Evolutionary conservation across 1,140 invertebrate genomes (phyloP), one percentile per base, ranked within the genome.

Genomic region (Bradynema listronoti): DNA sequence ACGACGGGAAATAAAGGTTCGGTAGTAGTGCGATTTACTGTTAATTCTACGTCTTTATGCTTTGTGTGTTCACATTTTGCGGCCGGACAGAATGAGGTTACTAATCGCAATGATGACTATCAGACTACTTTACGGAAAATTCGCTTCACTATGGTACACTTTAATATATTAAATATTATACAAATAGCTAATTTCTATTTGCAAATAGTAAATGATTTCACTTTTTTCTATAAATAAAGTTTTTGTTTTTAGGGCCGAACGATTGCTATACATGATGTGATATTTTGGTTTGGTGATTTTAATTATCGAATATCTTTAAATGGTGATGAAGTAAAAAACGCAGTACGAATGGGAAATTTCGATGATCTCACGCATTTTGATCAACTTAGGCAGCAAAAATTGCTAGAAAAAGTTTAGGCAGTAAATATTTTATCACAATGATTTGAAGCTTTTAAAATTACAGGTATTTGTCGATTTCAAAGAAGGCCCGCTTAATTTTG

Each of bases 221-320:
- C 36, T 39, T 11, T 6, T 33, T 3, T 7, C 14, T 2, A 1
- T 16, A 7, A 59, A 27, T 11, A 55, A 33, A 51, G 3, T 53
- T 56, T 29, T 4, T 4, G 24, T 27, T 49, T 51, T 72, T 46
- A 84, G 83, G 84, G 89, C 25, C 83, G 90, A 59, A 89, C 87
- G 0, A 79, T 98, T 0, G 87, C 89, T 79, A 88, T 88, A 11
- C 94, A 99, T 78, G 94, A 99, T 82, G 95, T 93, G 80, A 86
- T 98, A 0, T 97, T 99, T 79, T 99, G 94, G 93, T 93, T 91
- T 80, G 95, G 95, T 0, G 95, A 99, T 82, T 98, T 99, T 80
- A 99, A 99, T 79, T 99, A 98, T 78, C 84, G 95, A 56, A 87
- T 99, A 60, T 92, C 96, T 78, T 85, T 97, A 83, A 86, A 88